Evolutionary conservation across 2,888 invertebrate genomes (phyloP).

Genomic region (Argyresthia albistria): DNA sequence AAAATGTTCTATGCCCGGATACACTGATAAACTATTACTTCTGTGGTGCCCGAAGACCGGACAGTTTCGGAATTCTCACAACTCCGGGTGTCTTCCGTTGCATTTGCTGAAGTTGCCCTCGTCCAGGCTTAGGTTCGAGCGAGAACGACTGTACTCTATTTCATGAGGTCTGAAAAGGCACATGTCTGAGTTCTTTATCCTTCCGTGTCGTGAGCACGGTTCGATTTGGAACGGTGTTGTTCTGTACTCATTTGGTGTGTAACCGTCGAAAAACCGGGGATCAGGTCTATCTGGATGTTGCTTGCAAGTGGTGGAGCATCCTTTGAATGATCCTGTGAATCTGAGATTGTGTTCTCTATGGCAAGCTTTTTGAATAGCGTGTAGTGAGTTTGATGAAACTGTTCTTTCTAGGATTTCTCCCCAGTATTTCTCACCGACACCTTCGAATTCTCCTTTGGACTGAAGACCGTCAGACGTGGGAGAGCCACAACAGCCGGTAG

Average conservation of each 20-base stretch:
- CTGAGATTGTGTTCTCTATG: slow-evolving; percentile 47
- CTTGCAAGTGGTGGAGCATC: slow-evolving; percentile 51
- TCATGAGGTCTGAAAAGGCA: slow-evolving; percentile 59
- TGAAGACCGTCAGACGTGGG: slow-evolving; percentile 62
- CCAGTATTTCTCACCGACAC: slow-evolving; percentile 80
- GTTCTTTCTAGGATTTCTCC: slow-evolving; percentile 85
- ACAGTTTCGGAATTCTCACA: slow-evolving; percentile 69
- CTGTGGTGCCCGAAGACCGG: slow-evolving; percentile 69
- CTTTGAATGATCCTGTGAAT: slow-evolving; percentile 62
- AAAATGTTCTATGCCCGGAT: slow-evolving; percentile 63
- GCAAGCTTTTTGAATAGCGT: slow-evolving; percentile 75
- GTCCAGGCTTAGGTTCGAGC: slow-evolving; percentile 64
- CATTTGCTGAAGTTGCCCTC: slow-evolving; percentile 64
- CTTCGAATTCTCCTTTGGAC: slow-evolving; percentile 75
- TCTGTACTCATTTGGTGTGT: slow-evolving; percentile 52
- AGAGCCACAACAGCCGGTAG: slow-evolving; percentile 62
- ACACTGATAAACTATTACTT: slow-evolving; percentile 65
- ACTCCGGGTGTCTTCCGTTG: slow-evolving; percentile 63
- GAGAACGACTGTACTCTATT: slow-evolving; percentile 56
- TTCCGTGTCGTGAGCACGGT: slow-evolving; percentile 59
- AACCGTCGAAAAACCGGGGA: slow-evolving; percentile 56
- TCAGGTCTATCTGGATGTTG: slow-evolving; percentile 22
- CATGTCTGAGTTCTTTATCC: slow-evolving; percentile 60
- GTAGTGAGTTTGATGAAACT: slow-evolving; percentile 81
- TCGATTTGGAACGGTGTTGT: slow-evolving; percentile 59